Conservation (phyloP, 2,797 vertebrate species). For the Sphenodon punctatus region DNA sequence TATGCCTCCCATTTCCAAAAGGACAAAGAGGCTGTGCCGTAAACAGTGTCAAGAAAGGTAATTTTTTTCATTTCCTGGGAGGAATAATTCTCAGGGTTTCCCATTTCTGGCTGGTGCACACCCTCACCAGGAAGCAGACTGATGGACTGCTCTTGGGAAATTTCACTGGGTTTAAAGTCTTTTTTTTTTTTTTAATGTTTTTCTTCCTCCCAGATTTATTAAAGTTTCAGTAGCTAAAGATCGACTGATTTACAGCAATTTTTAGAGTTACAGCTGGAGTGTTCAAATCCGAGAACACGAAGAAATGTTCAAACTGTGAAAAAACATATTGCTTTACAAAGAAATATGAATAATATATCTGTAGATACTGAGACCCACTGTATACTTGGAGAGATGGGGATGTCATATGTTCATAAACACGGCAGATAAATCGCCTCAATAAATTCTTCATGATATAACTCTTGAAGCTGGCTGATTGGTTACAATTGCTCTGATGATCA, state of each 20-base stretch:
- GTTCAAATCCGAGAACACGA: constrained; percentile 18
- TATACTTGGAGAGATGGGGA: constrained; percentile 33
- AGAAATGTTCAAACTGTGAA: constrained; percentile 29
- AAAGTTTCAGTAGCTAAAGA: constrained; percentile 24
- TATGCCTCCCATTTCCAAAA: background rate
- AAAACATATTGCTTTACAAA: constrained; percentile 35
- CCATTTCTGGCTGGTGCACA: background rate
- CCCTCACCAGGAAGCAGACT: background rate
- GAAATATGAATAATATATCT: constrained; percentile 68
- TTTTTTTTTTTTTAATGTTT: constrained; percentile 32
- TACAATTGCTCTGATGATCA: constrained; percentile 37
- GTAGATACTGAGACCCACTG: constrained; percentile 25
- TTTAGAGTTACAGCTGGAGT: constrained; percentile 6
- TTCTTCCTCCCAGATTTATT: background rate
- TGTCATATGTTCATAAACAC: constrained; percentile 45
- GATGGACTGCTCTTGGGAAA: background rate
- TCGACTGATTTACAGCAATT: background rate
- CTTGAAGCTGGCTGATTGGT: constrained; percentile 43
- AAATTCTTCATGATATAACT: constrained; percentile 52
- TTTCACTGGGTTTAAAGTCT: background rate
- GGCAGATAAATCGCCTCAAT: constrained; percentile 51
- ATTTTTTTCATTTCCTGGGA: background rate
- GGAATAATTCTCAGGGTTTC: background rate
- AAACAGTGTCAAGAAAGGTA: background rate
- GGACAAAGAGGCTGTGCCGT: background rate